Evolutionary conservation across 2,888 invertebrate genomes (phyloP).

Genomic region (Drosophila lacicola): DNA sequence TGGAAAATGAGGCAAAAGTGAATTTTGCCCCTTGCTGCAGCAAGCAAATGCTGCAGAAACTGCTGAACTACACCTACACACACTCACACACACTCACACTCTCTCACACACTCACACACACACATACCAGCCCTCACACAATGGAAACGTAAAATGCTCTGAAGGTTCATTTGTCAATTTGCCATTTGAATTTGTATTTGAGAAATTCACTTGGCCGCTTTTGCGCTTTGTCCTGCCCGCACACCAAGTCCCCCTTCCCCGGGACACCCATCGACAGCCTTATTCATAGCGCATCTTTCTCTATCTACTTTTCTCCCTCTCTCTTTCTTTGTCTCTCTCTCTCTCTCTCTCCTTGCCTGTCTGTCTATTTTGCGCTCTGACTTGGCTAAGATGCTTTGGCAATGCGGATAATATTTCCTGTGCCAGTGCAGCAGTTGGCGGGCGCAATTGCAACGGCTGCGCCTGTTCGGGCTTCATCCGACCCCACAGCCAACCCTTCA

Average conservation of each 20-base stretch:
- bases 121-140: constrained; percentile 35
- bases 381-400: constrained; percentile 68
- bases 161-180: constrained; percentile 79
- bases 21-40: constrained; percentile 43
- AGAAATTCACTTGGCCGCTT: constrained; percentile 79
- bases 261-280: not conserved
- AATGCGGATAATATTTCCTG: constrained; percentile 80
- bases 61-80: constrained; percentile 48
- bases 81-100: constrained; percentile 8
- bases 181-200: constrained; percentile 81
- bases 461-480: constrained; percentile 8
- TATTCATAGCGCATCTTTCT: constrained; percentile 18
- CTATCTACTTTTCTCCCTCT: not conserved
- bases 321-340: not conserved
- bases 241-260: constrained; percentile 11
- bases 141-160: constrained; percentile 77
- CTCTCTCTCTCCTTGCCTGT: not conserved
- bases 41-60: constrained; percentile 37
- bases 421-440: constrained; percentile 77
- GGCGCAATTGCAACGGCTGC: constrained; percentile 44
- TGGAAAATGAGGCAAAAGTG: constrained; percentile 51
- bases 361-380: constrained; percentile 38
- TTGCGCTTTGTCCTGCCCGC: constrained; percentile 55
- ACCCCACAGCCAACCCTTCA: not conserved
- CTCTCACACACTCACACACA: constrained; percentile 2